phyloP scores from a whole-genome alignment of 2,888 invertebrate genomes.

The Diplolepis rosae region DNA sequence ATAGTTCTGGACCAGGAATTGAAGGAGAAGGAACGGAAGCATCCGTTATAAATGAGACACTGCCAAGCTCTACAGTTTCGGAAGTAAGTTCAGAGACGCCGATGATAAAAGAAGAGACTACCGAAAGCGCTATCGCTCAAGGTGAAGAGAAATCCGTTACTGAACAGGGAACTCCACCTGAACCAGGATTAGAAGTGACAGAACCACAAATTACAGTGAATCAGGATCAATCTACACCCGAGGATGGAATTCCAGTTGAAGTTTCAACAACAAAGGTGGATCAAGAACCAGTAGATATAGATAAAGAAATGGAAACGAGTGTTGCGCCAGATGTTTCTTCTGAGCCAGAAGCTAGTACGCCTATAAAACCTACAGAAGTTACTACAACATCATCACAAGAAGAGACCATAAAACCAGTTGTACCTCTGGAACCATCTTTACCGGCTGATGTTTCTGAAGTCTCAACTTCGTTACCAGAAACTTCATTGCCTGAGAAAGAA shows the following conservation, averaged over 20 bases:
- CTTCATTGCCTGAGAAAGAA: neutral
- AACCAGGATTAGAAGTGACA: constrained; percentile 33
- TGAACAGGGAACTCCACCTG: constrained; percentile 7
- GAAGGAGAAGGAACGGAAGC: constrained; percentile 16
- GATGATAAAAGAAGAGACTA: constrained; percentile 29
- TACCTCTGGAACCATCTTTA: constrained; percentile 28
- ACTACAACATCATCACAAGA: constrained; percentile 35
- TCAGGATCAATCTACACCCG: neutral
- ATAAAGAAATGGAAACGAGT: constrained; percentile 46
- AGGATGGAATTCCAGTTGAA: constrained; percentile 27
- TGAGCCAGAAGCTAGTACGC: constrained; percentile 28
- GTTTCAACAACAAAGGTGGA: constrained; percentile 6
- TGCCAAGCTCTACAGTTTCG: constrained; percentile 37
- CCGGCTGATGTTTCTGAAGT: constrained; percentile 34
- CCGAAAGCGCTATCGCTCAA: constrained; percentile 30
- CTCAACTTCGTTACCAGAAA: constrained; percentile 33
- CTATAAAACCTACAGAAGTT: constrained; percentile 7
- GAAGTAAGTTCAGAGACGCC: constrained; percentile 14
- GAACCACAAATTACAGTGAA: constrained; percentile 10
- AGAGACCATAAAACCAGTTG: constrained; percentile 30
- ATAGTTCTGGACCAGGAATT: neutral
- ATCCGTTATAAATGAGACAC: constrained; percentile 23
- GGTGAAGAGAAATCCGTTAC: constrained; percentile 1
- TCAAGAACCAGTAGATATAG: constrained; percentile 34
- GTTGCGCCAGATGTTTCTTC: constrained; percentile 33